Evolutionary conservation across 2,888 invertebrate genomes (phyloP).

Genomic region (Drosophila atroscutellata): DNA sequence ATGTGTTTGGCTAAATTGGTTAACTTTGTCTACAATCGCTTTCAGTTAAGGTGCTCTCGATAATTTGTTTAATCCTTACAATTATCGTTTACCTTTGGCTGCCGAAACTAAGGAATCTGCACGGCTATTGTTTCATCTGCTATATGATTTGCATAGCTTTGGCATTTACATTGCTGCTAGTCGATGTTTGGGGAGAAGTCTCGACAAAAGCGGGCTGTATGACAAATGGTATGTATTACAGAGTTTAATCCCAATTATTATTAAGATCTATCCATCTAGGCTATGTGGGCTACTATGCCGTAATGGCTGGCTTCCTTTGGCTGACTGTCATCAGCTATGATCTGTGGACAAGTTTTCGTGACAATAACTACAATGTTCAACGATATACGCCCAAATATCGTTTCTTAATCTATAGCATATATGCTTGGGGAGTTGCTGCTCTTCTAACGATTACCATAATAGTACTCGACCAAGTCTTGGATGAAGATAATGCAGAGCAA

Average conservation of each 20-base stretch:
- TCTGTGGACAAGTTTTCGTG: conserved; percentile 88
- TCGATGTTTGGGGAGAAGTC: background rate
- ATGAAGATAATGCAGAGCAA: background rate
- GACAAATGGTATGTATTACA: conserved; percentile 14
- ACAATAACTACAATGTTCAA: conserved; percentile 39
- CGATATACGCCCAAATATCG: conserved; percentile 55
- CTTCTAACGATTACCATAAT: conserved; percentile 62
- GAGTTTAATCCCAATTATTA: background rate
- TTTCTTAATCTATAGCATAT: conserved; percentile 74
- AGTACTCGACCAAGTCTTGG: conserved; percentile 73
- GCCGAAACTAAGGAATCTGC: conserved; percentile 27
- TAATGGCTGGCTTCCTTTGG: conserved; percentile 93
- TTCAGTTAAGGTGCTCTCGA: too few species aligned
- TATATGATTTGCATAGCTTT: conserved; percentile 36
- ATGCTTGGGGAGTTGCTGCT: conserved; percentile 80
- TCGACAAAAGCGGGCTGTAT: background rate
- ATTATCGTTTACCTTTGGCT: conserved; percentile 82
- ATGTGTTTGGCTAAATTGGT: too few species aligned
- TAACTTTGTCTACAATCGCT: too few species aligned
- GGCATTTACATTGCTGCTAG: conserved; percentile 11
- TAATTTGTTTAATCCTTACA: conserved; percentile 89
- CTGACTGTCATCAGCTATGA: conserved; percentile 94
- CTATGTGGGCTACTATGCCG: conserved; percentile 87
- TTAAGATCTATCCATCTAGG: conserved; percentile 51
- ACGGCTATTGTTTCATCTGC: conserved; percentile 34